Evolutionary conservation across 2,888 invertebrate species (phyloP).

Genomic region (Andrena marginata): DNA sequence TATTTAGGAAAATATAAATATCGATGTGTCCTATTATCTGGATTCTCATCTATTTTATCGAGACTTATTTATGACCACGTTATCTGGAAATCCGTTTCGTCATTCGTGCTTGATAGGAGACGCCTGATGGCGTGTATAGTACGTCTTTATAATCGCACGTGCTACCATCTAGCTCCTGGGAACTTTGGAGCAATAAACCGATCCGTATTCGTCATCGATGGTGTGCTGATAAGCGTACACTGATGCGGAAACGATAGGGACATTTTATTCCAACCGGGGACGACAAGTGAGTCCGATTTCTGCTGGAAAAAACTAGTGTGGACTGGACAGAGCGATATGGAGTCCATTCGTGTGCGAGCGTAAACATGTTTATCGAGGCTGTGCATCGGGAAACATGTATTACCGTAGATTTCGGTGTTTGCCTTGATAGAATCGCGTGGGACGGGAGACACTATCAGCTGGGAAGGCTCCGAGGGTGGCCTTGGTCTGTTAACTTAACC

Average conservation of each 20-base stretch:
- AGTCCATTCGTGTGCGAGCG: conserved; percentile 22
- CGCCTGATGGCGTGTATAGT: background rate
- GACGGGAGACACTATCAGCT: background rate
- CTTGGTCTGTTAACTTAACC: conserved; percentile 6
- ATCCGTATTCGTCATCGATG: background rate
- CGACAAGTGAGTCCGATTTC: conserved; percentile 12
- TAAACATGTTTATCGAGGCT: conserved; percentile 51
- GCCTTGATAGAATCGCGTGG: background rate
- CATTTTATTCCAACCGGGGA: background rate
- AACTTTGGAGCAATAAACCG: background rate
- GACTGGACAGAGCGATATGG: background rate
- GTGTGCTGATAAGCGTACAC: background rate
- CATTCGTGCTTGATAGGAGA: background rate
- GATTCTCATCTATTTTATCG: conserved; percentile 7
- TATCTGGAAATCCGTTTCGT: conserved; percentile 22
- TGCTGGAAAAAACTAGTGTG: conserved; percentile 28
- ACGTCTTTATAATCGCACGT: conserved; percentile 3
- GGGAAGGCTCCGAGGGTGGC: background rate
- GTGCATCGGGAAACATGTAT: conserved; percentile 8
- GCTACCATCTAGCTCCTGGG: background rate
- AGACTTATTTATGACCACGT: conserved; percentile 30
- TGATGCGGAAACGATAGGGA: background rate
- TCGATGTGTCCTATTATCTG: conserved; percentile 14
- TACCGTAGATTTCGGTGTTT: conserved; percentile 19
- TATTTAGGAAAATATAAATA: conserved; percentile 18